Percentiles rank a stretch among this genome's conserved stretches.
Evolutionary conservation across 2,113 vertebrate species (phyloP).

Genomic region (Paracanthobrama guichenoti): DNA sequence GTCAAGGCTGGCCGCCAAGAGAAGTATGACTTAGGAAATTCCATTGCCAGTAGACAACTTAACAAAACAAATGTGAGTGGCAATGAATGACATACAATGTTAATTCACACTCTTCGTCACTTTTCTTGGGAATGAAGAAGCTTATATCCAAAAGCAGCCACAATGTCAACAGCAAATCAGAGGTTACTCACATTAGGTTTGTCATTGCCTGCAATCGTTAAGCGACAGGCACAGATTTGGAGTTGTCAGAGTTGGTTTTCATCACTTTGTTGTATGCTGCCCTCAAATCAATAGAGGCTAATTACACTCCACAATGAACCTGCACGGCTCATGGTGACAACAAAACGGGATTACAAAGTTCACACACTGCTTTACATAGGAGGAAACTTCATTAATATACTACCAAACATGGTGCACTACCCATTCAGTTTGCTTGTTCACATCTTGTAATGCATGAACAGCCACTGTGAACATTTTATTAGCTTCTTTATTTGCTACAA

Average conservation of each 20-base stretch:
- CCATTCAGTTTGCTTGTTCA: constrained; percentile 6
- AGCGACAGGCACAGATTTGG: constrained; percentile 32
- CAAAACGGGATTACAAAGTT: neutral
- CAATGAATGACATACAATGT: neutral
- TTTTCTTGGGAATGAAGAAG: constrained; percentile 18
- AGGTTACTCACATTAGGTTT: constrained; percentile 33
- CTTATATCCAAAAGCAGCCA: constrained; percentile 24
- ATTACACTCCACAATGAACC: constrained; percentile 44
- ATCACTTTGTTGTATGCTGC: constrained; percentile 42
- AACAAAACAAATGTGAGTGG: neutral
- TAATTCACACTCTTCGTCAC: neutral
- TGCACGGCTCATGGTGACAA: neutral
- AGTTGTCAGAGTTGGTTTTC: constrained; percentile 53
- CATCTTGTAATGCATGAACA: neutral
- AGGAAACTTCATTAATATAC: neutral
- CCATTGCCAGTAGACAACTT: neutral
- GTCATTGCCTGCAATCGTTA: constrained; percentile 42
- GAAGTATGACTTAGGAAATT: neutral
- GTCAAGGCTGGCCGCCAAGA: neutral
- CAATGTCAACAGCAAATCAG: constrained; percentile 50
- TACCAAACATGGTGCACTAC: neutral
- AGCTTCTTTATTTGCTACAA: neutral
- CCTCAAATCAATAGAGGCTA: constrained; percentile 55
- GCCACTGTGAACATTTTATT: constrained; percentile 21
- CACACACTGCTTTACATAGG: neutral